Base-by-base conservation (phyloP, 2,888 invertebrate genomes). In the Ypsolopha scabrella region DNA sequence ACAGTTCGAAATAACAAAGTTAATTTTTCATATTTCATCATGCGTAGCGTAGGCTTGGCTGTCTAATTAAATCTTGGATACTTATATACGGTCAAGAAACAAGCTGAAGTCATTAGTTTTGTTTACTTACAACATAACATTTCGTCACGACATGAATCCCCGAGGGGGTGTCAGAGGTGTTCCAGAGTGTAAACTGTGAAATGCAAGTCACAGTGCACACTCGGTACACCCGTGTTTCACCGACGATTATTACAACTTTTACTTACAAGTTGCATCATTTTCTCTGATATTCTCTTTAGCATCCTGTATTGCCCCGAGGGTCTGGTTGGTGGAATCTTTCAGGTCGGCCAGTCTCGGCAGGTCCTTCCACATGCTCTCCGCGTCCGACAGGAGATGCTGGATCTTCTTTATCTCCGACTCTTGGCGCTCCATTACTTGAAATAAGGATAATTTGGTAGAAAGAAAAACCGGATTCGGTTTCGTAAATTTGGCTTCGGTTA, bases 251-350 rank as follows among this genome's bases (percentile, higher is more conserved):
- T n/a, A n/a, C n/a, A n/a, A n/a, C n/a, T n/a, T 7, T 3, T 14
- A 64, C 75, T 67, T 65, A 89, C 90, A 77, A 56, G 72, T 74
- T 39, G 88, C 85, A 34, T 80, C 75, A 35, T 67, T 73, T 7
- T 74, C 70, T 3, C 74, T 70, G 2, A 90, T 59, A 34, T 87
- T 80, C 36, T 82, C 79, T 55, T 87, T 88, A 4, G 89, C 70
- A 46, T 87, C 86, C 52, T 88, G 87, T 43, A 93, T 58, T 0
- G 88, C 81, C 46, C 81, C 83, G 44, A 90, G 71, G 0, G 93
- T 93, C 50, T 88, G 80, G 68, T 93, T 93, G 55, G 89, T 87
- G 37, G 89, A 66, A 9, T 77, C 72, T 52, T 88, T 83, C 1
- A 93, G 70, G 54, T 91, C 90, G 0, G 72, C 64, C 11, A 75